Base-by-base conservation (phyloP, 2,113 vertebrate genomes). In the Paralichthys olivaceus region DNA sequence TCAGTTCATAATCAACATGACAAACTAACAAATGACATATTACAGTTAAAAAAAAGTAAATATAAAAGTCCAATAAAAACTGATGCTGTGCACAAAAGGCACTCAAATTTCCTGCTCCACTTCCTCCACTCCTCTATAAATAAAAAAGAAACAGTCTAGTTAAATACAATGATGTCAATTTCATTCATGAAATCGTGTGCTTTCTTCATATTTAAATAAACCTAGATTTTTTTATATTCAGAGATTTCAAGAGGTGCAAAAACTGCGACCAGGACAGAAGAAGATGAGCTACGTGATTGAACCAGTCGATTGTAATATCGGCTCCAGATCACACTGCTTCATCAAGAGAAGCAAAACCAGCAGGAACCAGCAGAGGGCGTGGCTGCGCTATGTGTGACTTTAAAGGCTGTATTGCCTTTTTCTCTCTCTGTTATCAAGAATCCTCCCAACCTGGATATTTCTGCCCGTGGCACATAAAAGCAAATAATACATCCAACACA, bases 1-100 rank as follows among this genome's bases (percentile, higher is more conserved):
- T 53, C 49, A 66, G 59, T 87, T 83, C 34, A 43, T 82, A 88
- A 81, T 75, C 64, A 87, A 84, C 69, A 78, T 77, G 75, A 78
- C 68, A 90, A 55, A 87, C 59, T 76, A 79, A 91, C 66, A 72
- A 67, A 79, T 75, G 80, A 81, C 64, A 77, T 75, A 67, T 84
- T 81, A 79, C 72, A 84, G 76, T 84, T 84, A 13, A 82, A 79
- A 87, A 90, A 91, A 92, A 88, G 74, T 40, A 88, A 87, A 84
- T 83, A 87, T 67, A 90, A 84, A 91, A 85, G 77, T 85, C 61
- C 61, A 85, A 89, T 87, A 91, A 87, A 92, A 90, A 90, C 60
- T 57, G 34, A 90, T 88, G 74, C 70, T 84, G 91, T 91, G 92
- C 90, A 79, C 92, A 89, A 90, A 94, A 94, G 91, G 93, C 93